Percentiles rank a stretch among this genome's conserved stretches.
These are phyloP conservation scores for Neotoxoptera formosana DNA, from an alignment of 1,140 invertebrate genomes.

Conservation along the genomic window DNA sequence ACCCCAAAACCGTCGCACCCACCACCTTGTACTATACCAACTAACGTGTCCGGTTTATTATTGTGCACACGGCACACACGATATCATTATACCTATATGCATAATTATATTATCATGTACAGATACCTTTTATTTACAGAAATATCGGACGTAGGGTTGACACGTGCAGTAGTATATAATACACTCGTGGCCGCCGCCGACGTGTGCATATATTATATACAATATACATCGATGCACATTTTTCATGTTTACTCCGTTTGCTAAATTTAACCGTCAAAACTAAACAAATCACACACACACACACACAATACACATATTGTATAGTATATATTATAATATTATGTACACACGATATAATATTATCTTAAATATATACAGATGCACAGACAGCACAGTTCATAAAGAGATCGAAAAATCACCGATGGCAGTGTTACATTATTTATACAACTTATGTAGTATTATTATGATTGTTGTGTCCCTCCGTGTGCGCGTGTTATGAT, in stretches of 20 bases:
- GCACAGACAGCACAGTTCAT: not conserved
- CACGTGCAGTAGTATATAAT: not conserved
- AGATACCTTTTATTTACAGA: not conserved
- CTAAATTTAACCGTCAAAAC: not conserved
- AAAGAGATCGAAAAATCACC: not conserved
- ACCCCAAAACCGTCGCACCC: not conserved
- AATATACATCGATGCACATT: not conserved
- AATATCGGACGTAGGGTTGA: not conserved
- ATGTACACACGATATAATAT: not conserved
- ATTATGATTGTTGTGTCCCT: constrained; percentile 2
- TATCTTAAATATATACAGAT: not conserved
- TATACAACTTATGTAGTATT: not conserved
- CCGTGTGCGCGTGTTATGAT: not conserved
- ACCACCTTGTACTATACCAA: not conserved
- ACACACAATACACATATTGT: not conserved
- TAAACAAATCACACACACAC: too few species aligned
- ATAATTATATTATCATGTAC: not conserved
- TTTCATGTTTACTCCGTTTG: constrained; percentile 2
- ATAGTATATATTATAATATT: not conserved
- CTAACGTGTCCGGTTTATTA: constrained; percentile 29
- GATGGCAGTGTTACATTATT: not conserved
- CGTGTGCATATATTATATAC: not conserved
- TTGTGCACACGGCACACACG: not conserved
- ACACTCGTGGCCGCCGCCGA: not conserved
- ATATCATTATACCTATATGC: not conserved